Base-by-base conservation (phyloP, 2,113 vertebrate genomes). In the Casuarius casuarius region DNA sequence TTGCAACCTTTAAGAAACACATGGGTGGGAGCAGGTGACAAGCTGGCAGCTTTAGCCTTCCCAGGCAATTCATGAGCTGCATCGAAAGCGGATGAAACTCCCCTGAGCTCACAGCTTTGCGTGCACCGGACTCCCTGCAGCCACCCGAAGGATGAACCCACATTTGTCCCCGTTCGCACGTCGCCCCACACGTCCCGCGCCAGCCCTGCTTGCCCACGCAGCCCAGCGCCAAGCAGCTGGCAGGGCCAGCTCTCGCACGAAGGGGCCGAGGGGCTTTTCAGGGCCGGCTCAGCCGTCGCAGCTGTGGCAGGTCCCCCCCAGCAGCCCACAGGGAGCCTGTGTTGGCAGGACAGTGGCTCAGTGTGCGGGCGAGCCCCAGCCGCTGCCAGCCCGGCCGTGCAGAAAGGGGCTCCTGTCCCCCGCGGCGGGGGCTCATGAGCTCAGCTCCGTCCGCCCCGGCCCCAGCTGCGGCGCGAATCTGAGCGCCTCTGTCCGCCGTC, bases 381-480 rank as follows among this genome's bases (percentile, higher is more conserved):
- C 25, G 20, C 42, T 16, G 33, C 89, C 81, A 63, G 29, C 62
- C 44, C 10, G 10, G 38, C 65, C 1, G 2, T 3, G 42, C 26
- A 83, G 73, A 87, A 92, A 84, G 71, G 22, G 25, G 26, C 85
- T 56, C 26, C 92, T 96, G 92, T 92, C 87, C 71, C 54, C 75
- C 59, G 40, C 2, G 1, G 75, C 54, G 11, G 10, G 0, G 2
- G 65, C 6, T 6, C 38, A 28, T 40, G 76, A 86, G 89, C 38
- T 14, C 2, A 4, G 80, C 80, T 90, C 91, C 94, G 66, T 70
- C 80, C 12, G 4, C 0, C 17, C 58, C 5, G 3, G 14, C 11
- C 5, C 80, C 97, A 97, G 98, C 97, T 97, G 98, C 71, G 0
- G 8, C 3, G 4, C 33, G 15, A 7, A 89, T 96, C 94, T 71